Evolutionary conservation across 2,797 vertebrate genomes (phyloP), one percentile per base, ranked within the genome.

Genomic region (Anabas testudineus): DNA sequence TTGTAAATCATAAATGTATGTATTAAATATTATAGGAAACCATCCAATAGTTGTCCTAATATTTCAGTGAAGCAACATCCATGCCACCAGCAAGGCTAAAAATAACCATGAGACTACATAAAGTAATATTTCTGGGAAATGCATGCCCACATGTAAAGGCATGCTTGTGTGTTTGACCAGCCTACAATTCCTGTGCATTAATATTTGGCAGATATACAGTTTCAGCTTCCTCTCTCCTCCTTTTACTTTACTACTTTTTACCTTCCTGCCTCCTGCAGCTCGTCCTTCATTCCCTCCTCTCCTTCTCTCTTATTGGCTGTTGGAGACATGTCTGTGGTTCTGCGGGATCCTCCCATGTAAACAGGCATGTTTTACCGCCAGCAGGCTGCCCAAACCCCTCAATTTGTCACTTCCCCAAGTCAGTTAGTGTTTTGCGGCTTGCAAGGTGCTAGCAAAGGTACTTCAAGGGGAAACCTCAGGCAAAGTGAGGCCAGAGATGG

Each of bases 361-460:
- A 92, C 90, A 90, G 82, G 58, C 81, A 37, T 72, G 81, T 85
- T 88, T 90, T 76, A 90, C 90, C 79, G 21, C 84, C 85, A 87
- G 80, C 76, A 71, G 36, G 55, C 86, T 90, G 84, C 84, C 86
- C 87, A 94, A 91, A 90, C 87, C 87, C 74, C 86, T 85, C 87
- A 91, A 93, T 93, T 94, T 93, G 91, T 93, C 89, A 89, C 86
- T 85, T 87, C 66, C 74, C 80, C 54, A 68, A 88, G 84, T 88
- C 66, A 81, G 81, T 85, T 79, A 78, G 87, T 90, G 87, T 86
- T 91, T 84, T 92, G 91, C 57, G 88, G 90, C 82, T 80, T 87
- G 71, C 77, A 91, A 94, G 93, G 93, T 94, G 90, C 81, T 69
- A 82, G 84, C 60, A 73, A 88, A 92, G 90, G 90, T 92, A 81